Evolutionary conservation across 2,797 vertebrate species (phyloP), one percentile per base, ranked within the genome.

Genomic region (Mormyrus hasselquistii): DNA sequence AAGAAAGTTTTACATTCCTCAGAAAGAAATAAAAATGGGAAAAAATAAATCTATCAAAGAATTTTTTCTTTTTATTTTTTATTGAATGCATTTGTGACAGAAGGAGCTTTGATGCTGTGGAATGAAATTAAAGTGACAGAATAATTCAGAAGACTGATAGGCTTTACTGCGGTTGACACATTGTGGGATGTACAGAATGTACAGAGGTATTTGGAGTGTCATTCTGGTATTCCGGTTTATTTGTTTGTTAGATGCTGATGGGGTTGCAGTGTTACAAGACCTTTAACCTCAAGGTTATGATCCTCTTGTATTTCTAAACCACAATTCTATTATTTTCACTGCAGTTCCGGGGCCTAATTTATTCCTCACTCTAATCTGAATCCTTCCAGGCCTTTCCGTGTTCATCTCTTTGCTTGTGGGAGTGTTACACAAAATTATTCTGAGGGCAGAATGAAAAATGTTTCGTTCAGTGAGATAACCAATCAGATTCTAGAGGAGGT

Each of bases 1-100:
- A 89, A 87, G 62, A 87, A 89, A 10, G 12, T 53, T 89, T 87
- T n/a, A 76, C 49, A 87, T 86, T 89, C 62, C 59, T 73, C 44
- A 41, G 47, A 86, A 19, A 22, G 9, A 69, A 89, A 89, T 8
- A 47, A 41, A 49, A 22, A 44, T 44, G 73, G 73, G 47, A 50
- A 44, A 57, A 84, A 3, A 2, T 85, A 16, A 44, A 79, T 44
- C 16, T n/a, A 47, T 85, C n/a, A 47, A 86, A 85, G 62, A n/a
- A 22, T 84, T 50, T 84, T 84, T 84, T 79, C 41, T 41, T 62
- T 25, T 62, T 62, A 25, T 62, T 52, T 84, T 47, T 25, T 1
- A 49, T 84, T 84, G 79, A 83, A 47, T 83, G 79, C 6, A 83
- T 44, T 44, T 83, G 79, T n/a, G 44, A 49, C 9, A 12, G 38